A percentile compares a stretch with the other conserved stretches of the same genome.
These are phyloP conservation scores for Spongilla lacustris DNA, from an alignment of 37 sponge, comb jelly and placozoan genomes.

Conservation along the genomic window DNA sequence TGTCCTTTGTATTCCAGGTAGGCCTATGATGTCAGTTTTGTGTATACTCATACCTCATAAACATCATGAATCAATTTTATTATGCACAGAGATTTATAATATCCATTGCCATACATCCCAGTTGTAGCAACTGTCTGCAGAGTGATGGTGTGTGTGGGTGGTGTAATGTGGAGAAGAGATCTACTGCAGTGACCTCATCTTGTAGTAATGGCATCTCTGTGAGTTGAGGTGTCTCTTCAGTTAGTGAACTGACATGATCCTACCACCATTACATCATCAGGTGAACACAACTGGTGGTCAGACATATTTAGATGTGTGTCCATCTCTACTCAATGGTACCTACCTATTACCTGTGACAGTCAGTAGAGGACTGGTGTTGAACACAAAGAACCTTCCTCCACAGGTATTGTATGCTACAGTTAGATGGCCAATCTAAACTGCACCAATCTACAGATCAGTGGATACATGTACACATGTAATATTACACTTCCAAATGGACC, in stretches of 20 bases:
- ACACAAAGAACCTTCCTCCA: slow-evolving; percentile 46
- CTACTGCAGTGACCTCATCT: slow-evolving; percentile 37
- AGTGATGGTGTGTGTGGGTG: slow-evolving; percentile 47
- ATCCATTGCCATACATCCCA: neutral
- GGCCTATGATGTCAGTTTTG: too few species aligned
- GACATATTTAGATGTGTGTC: slow-evolving; percentile 41
- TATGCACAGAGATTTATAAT: too few species aligned
- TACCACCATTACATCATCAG: neutral
- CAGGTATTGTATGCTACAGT: neutral
- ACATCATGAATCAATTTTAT: too few species aligned
- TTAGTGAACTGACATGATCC: neutral
- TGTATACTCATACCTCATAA: too few species aligned
- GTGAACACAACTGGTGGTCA: neutral
- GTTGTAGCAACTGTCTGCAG: slow-evolving; percentile 43
- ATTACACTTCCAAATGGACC: neutral
- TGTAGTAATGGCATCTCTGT: slow-evolving; percentile 7
- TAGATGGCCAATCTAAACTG: too few species aligned
- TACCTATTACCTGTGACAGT: slow-evolving; percentile 40
- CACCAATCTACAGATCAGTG: slow-evolving; percentile 7
- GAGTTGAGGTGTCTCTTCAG: neutral
- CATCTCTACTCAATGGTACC: neutral
- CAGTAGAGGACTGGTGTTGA: slow-evolving; percentile 5
- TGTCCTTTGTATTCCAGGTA: slow-evolving; percentile 30
- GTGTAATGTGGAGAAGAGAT: slow-evolving; percentile 35
- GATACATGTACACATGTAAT: slow-evolving; percentile 28